Base-by-base conservation (phyloP, 2,888 invertebrate genomes). In the Nebria brevicollis region DNA sequence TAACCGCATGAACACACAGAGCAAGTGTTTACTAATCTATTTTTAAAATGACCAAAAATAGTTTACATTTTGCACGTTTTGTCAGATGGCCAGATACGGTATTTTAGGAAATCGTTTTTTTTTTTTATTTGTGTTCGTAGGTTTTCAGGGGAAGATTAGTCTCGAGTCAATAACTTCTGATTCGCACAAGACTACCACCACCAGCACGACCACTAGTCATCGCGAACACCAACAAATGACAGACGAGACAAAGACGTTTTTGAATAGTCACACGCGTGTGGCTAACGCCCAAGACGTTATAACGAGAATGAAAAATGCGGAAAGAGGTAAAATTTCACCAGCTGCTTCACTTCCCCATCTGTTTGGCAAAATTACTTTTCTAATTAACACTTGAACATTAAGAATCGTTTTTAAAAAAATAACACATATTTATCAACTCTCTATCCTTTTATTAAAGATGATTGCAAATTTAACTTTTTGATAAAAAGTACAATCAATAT, bases 251-350 rank as follows among this genome's bases (percentile, higher is more conserved):
- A 90, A 91, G 82, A 94, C 94, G 11, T 96, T 96, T 88, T 90
- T 95, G 41, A 94, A 93, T 86, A 94, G 93, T 88, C 92, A 90
- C 85, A 92, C 92, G 15, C 93, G 93, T 86, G 94, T 95, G 77
- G 92, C 93, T 4, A 94, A 94, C 3, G 93, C 95, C 1, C 93
- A 94, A 86, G 96, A 96, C 86, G 94, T 95, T 15, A 90, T 96
- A 78, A 92, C 92, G 5, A 91, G 95, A 84, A 96, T 96, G 95
- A 93, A 93, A 87, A 94, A 94, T 86, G 94, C 94, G 84, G 94
- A 94, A 86, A 92, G 93, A 84, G 93, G 94, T 93, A 84, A 54
- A 54, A 54, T 54, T 54, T 54, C 54, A 54, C 7, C 8, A 54
- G 54, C 7, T 34, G 34, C 5, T 34, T 11, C 7, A 54, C 1